Conservation (phyloP, 2,113 vertebrate species). For the Dipodomys merriami region DNA sequence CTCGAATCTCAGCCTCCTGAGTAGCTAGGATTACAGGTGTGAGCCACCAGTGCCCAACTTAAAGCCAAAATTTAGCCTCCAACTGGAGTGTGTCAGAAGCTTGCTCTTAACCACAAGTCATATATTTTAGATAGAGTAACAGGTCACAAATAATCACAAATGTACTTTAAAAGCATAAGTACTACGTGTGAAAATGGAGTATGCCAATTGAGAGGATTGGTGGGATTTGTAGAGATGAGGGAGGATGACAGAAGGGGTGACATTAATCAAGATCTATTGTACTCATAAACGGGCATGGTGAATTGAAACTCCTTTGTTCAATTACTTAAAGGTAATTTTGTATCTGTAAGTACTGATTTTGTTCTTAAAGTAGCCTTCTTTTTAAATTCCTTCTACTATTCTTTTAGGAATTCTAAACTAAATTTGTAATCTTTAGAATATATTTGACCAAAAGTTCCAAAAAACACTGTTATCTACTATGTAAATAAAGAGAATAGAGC, state of each 20-base stretch:
- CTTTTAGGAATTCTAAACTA: background rate
- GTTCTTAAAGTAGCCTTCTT: background rate
- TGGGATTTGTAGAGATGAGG: too few species aligned
- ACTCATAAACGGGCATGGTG: too few species aligned
- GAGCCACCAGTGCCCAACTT: too few species aligned
- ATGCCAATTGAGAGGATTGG: too few species aligned
- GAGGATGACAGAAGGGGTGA: too few species aligned
- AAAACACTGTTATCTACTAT: background rate
- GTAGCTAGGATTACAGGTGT: too few species aligned
- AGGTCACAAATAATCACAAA: background rate
- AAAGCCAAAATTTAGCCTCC: background rate
- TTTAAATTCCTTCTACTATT: background rate
- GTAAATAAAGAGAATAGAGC: background rate
- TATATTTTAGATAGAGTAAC: background rate
- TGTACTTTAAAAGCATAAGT: background rate
- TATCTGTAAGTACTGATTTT: background rate
- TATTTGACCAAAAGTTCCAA: background rate
- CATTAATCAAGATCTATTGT: too few species aligned
- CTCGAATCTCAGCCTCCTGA: too few species aligned
- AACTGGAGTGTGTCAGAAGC: background rate
- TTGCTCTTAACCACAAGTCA: background rate
- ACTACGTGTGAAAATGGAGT: too few species aligned
- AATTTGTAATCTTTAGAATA: constrained; percentile 1
- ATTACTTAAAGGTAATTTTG: background rate
- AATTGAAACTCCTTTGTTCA: too few species aligned